These are phyloP conservation scores for Dasyurus viverrinus DNA, from an alignment of 2,113 vertebrate species.

Conservation along the genomic window DNA sequence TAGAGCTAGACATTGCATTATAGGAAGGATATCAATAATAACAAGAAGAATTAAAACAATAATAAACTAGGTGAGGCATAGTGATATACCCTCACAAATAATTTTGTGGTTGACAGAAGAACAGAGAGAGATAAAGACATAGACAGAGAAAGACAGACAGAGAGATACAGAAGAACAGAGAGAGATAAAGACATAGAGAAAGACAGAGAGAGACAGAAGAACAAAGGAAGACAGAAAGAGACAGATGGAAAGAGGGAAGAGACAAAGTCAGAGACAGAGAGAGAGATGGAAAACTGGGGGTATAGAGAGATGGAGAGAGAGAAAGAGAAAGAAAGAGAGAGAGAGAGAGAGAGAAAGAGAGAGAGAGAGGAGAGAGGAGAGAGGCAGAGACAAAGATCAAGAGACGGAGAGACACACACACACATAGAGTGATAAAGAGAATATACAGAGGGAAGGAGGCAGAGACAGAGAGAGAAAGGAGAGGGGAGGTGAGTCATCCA, in stretches of 20 bases:
- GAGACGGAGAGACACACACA: too few species aligned
- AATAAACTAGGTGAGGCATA: neutral
- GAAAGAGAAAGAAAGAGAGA: neutral
- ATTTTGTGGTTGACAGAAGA: neutral
- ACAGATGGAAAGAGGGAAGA: too few species aligned
- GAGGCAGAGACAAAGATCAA: too few species aligned
- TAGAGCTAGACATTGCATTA: neutral
- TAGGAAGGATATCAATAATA: neutral
- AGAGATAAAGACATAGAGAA: too few species aligned
- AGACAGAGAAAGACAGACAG: neutral
- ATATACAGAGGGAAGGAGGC: too few species aligned
- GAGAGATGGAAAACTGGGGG: neutral
- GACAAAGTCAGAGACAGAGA: neutral
- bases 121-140: too few species aligned
- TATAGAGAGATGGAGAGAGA: neutral
- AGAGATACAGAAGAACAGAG: neutral
- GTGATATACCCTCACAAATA: neutral
- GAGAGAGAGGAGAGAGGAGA: too few species aligned
- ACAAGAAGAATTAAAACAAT: neutral
- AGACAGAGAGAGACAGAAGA: neutral
- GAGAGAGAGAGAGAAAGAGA: neutral
- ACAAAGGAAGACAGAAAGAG: too few species aligned
- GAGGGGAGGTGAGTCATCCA: neutral
- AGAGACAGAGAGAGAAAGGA: too few species aligned
- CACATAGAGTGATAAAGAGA: neutral